Percentiles rank a stretch among this genome's conserved stretches.
These are phyloP conservation scores for Galleria mellonella DNA, from an alignment of 1,140 invertebrate species.

Conservation along the genomic window DNA sequence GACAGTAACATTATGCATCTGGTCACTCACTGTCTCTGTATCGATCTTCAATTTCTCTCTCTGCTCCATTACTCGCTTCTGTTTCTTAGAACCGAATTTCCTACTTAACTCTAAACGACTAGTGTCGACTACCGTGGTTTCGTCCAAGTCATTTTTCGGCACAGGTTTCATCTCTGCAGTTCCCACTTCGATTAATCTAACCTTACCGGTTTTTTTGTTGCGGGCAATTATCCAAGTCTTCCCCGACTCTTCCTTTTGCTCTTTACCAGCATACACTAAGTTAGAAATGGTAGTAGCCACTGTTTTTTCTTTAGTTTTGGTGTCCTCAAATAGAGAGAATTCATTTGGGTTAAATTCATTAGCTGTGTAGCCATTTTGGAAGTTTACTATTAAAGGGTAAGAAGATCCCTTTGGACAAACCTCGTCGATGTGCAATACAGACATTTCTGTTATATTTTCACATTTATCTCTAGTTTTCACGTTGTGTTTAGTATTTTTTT, in stretches of 20 bases:
- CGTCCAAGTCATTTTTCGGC: conserved; percentile 22
- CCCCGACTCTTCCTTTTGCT: conserved; percentile 33
- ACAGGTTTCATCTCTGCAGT: conserved; percentile 37
- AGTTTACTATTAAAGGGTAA: conserved; percentile 39
- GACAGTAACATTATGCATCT: conserved; percentile 45
- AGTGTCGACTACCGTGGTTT: conserved; percentile 22
- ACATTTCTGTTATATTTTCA: conserved; percentile 7
- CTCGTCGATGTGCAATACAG: conserved; percentile 33
- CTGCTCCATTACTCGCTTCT: conserved; percentile 49
- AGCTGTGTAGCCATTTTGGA: conserved; percentile 45
- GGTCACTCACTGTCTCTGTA: conserved; percentile 41
- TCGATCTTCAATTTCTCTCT: conserved; percentile 51
- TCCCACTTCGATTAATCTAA: conserved; percentile 36
- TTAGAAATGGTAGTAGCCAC: conserved; percentile 29
- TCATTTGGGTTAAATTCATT: conserved; percentile 25
- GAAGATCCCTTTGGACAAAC: conserved; percentile 27
- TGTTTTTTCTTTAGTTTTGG: conserved; percentile 19
- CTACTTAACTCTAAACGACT: conserved; percentile 46
- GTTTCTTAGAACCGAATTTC: conserved; percentile 61
- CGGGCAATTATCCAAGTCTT: conserved; percentile 39
- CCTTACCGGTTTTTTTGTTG: conserved; percentile 46
- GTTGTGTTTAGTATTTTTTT: not conserved
- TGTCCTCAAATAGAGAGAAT: conserved; percentile 27
- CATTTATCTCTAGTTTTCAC: too few species aligned
- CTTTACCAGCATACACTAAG: conserved; percentile 42